Evolutionary conservation across 2,113 vertebrate genomes (phyloP), one percentile per base, ranked within the genome.

Genomic region (Aix galericulata): DNA sequence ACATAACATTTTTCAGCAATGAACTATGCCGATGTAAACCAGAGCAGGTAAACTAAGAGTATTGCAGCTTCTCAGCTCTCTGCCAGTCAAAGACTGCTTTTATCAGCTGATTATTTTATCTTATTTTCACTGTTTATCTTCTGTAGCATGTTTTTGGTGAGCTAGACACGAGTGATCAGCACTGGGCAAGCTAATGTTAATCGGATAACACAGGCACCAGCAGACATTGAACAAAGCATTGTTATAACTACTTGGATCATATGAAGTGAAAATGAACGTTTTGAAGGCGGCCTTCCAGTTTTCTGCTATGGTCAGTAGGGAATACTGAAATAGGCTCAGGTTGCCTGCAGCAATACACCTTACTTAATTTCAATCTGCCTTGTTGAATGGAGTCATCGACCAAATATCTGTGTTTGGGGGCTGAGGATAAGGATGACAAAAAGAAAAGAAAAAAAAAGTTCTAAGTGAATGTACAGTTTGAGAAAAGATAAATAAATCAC

Each of bases 341-440:
- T 2, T 2, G 52, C 74, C 82, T 93, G 69, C 48, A 89, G 94
- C 72, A 10, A 82, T 58, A 56, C 50, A 77, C 66, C 48, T 94
- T 86, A 50, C 48, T 86, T 95, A 89, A 95, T 95, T 95, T 93
- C 67, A 82, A 0, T 68, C 66, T 93, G 91, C 38, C 46, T 86
- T 26, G 21, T 26, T 96, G 73, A 86, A 71, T 36, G 34, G 42
- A 93, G 71, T 82, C 82, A 94, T 66, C 75, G 69, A 80, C 31
- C 73, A 80, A 94, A 56, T 31, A 22, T 67, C 75, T 73, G 32
- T 71, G 40, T 78, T 91, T 82, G 27, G 3, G 1, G 38, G 44
- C 22, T 44, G 27, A 34, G 9, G 23, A 88, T 86, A 89, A 86
- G 38, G 32, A 82, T 77, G 26, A 2, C 2, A 13, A 34, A 81